These are phyloP conservation scores for Morinoia aosen DNA, from an alignment of 2,888 invertebrate genomes.

Conservation along the genomic window DNA sequence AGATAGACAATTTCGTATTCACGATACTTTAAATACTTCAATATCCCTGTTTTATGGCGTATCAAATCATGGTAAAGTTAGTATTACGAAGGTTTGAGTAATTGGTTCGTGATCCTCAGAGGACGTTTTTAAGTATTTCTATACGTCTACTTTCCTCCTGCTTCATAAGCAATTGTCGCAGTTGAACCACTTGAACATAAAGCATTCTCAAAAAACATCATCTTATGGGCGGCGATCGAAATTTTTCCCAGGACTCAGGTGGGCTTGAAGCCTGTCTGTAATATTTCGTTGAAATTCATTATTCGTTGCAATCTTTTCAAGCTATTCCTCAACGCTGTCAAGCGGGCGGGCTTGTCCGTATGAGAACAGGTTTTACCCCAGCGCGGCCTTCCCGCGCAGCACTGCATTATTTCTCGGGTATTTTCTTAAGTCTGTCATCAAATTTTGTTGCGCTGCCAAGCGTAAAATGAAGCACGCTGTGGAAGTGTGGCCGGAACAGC, in stretches of 20 bases:
- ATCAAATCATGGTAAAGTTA: too few relatives aligned
- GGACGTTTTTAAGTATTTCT: neutral
- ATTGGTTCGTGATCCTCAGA: neutral
- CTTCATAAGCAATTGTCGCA: neutral
- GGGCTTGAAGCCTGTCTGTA: neutral
- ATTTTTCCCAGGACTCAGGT: neutral
- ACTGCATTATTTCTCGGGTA: slow-evolving; percentile 14
- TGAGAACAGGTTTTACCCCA: neutral
- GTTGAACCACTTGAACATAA: neutral
- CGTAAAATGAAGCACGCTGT: slow-evolving; percentile 45
- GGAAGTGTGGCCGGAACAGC: slow-evolving; percentile 12
- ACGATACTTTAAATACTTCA: too few relatives aligned
- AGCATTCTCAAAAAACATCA: neutral
- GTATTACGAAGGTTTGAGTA: too few relatives aligned
- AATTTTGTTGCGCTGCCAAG: slow-evolving; percentile 41
- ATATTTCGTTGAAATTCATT: neutral
- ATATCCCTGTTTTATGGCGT: too few relatives aligned
- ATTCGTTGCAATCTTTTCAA: neutral
- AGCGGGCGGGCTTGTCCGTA: neutral
- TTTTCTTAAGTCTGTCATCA: slow-evolving; percentile 49
- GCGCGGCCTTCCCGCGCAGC: neutral
- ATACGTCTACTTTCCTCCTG: neutral
- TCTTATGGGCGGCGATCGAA: neutral
- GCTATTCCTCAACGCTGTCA: neutral
- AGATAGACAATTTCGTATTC: too few relatives aligned